phyloP scores from a whole-genome alignment of 30 jellyfish, hydroid and myxozoan species.

The Cassiopea andromeda region DNA sequence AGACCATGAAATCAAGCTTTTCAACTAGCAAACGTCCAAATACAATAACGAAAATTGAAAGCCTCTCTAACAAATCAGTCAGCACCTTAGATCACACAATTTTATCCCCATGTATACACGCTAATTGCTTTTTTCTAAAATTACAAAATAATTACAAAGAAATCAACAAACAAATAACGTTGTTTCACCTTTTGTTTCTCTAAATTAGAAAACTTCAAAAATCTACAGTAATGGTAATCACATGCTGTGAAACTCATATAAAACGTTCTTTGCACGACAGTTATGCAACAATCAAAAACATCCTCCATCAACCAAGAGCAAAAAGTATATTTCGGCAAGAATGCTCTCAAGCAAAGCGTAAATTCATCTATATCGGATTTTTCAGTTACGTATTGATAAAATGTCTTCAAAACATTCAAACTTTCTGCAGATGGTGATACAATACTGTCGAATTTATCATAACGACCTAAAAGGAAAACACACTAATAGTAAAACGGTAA shows the following conservation, averaged over 20 bases:
- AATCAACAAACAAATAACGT: neutral
- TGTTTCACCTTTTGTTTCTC: neutral
- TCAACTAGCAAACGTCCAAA: too few relatives aligned
- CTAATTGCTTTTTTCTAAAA: too few relatives aligned
- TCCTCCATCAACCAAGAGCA: neutral
- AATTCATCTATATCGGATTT: neutral
- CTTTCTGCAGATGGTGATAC: neutral
- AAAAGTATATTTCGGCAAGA: neutral
- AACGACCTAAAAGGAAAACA: neutral
- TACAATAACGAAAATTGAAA: too few relatives aligned
- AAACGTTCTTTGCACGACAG: neutral
- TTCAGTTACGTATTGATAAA: neutral
- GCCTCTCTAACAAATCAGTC: too few relatives aligned
- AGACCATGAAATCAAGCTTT: too few relatives aligned
- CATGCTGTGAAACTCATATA: neutral
- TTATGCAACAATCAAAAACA: neutral
- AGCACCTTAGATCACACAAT: too few relatives aligned
- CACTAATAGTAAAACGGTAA: neutral
- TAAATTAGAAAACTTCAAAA: too few relatives aligned
- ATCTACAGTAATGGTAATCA: neutral
- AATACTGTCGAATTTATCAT: constrained; percentile 6
- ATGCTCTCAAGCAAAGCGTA: neutral
- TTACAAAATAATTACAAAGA: neutral
- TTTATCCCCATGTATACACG: too few relatives aligned
- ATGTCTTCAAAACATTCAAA: neutral